A percentile compares a stretch with the other conserved stretches of the same genome.
phyloP scores from a whole-genome alignment of 2,888 invertebrate genomes.

The Sarcophaga carnaria region DNA sequence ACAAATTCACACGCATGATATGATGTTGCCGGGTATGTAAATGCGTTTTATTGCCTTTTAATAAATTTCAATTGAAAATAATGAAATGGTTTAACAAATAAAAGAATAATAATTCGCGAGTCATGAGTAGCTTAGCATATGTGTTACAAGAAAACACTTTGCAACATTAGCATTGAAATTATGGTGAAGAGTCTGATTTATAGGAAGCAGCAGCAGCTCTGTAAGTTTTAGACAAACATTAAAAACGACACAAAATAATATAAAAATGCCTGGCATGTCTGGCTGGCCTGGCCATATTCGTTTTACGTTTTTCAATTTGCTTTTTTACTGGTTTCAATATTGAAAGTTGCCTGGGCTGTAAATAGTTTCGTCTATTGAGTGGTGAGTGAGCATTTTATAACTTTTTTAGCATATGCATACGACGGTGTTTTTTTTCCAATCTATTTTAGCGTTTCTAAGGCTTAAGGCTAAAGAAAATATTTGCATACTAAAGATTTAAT shows the following conservation, averaged over 20 bases:
- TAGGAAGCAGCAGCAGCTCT: not conserved
- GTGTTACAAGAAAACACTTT: constrained; percentile 4
- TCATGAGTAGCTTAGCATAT: constrained; percentile 2
- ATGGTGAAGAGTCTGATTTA: not conserved
- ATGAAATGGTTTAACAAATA: constrained; percentile 48
- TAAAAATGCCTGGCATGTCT: not conserved
- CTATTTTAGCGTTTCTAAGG: constrained; percentile 3
- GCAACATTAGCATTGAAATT: not conserved
- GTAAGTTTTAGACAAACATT: not conserved
- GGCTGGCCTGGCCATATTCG: not conserved
- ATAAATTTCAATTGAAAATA: not conserved
- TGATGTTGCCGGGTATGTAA: constrained; percentile 21
- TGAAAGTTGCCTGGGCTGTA: constrained; percentile 17
- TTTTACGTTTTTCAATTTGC: not conserved
- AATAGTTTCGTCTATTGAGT: constrained; percentile 43
- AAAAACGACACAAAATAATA: constrained; percentile 16
- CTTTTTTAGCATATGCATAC: constrained; percentile 16
- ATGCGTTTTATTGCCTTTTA: constrained; percentile 16
- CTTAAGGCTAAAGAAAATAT: constrained; percentile 39
- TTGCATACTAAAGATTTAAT: constrained; percentile 24
- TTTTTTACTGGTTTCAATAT: constrained; percentile 7
- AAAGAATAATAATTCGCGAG: constrained; percentile 42
- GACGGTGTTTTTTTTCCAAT: not conserved
- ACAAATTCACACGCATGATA: constrained; percentile 77
- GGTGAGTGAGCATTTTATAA: constrained; percentile 56